Evolutionary conservation across 2,797 vertebrate genomes (phyloP).

Genomic region (Tangara arthus): DNA sequence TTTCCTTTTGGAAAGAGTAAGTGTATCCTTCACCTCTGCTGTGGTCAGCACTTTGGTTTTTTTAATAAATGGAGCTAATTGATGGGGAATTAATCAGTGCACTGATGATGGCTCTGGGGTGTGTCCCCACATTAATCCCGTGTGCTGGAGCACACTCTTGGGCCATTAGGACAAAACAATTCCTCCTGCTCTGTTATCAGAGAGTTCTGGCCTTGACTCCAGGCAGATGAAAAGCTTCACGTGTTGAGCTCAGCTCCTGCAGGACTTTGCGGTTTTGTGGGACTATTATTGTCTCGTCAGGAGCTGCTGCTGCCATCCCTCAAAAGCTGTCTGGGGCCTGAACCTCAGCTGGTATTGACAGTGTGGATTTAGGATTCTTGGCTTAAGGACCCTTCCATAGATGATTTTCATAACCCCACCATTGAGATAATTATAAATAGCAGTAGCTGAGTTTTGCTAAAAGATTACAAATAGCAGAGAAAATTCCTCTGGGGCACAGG

Average conservation of each 20-base stretch:
- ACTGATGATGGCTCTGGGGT: neutral
- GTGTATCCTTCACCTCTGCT: neutral
- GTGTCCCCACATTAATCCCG: neutral
- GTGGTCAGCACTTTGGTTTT: rapidly evolving
- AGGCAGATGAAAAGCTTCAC: neutral
- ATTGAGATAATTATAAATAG: neutral
- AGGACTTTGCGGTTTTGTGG: neutral
- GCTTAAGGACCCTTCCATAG: neutral
- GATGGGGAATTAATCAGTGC: neutral
- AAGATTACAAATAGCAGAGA: neutral
- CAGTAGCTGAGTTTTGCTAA: neutral
- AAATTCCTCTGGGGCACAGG: neutral
- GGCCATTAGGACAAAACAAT: neutral
- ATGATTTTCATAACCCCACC: neutral
- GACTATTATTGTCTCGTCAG: neutral
- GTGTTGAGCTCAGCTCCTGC: neutral
- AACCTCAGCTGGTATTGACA: neutral
- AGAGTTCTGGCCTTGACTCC: constrained; percentile 10
- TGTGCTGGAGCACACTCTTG: neutral
- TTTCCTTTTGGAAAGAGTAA: neutral
- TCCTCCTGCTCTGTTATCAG: neutral
- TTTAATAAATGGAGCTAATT: neutral
- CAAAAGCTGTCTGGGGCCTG: neutral
- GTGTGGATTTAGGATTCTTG: neutral
- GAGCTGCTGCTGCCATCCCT: neutral